These are phyloP conservation scores for Bombus waltoni DNA, from an alignment of 1,140 invertebrate species.

Conservation along the genomic window DNA sequence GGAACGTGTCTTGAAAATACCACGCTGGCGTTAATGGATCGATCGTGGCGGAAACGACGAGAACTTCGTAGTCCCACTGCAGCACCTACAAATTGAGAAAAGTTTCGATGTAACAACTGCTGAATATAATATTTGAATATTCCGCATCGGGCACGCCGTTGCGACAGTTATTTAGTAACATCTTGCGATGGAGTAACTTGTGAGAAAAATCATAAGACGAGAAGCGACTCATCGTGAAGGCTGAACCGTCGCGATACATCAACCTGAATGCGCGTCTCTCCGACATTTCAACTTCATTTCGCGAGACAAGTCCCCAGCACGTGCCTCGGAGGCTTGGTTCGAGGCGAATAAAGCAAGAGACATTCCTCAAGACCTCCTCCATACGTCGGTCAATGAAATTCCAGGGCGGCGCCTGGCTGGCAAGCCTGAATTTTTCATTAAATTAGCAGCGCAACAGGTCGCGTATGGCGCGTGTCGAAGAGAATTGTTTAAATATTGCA, in stretches of 20 bases:
- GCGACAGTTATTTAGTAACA: too few relatives aligned
- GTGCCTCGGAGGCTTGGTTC: not conserved
- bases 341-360: constrained; percentile 4
- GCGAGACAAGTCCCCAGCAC: not conserved
- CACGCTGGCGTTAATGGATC: not conserved
- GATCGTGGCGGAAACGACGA: not conserved
- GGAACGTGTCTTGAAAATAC: not conserved
- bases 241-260: not conserved
- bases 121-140: not conserved
- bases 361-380: constrained; percentile 38
- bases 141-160: not conserved
- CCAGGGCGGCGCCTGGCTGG: not conserved
- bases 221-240: not conserved
- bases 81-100: not conserved
- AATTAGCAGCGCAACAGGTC: constrained; percentile 74
- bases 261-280: not conserved
- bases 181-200: not conserved
- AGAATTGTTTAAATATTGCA: constrained; percentile 77
- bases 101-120: not conserved
- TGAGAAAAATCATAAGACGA: not conserved
- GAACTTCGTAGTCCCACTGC: not conserved
- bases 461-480: constrained; percentile 57
- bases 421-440: constrained; percentile 66
- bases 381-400: constrained; percentile 30
- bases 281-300: not conserved